Base-by-base conservation (phyloP, 2,888 invertebrate species). In the Pemphredon lugubris region DNA sequence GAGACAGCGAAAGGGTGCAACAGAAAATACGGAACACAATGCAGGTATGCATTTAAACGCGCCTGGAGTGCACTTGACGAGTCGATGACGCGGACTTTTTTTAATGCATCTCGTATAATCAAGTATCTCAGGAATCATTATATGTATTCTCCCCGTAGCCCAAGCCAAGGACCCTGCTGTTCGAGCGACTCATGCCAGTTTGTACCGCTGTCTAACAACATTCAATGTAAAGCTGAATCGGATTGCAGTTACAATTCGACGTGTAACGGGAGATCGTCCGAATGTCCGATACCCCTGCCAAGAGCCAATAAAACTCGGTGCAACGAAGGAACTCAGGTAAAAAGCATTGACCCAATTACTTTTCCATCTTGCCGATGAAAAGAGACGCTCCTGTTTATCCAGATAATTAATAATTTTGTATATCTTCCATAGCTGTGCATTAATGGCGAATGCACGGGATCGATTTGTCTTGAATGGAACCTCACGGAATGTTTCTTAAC, bases 141-240 rank as follows among this genome's bases (percentile, higher is more conserved):
- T n/a, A n/a, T n/a, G n/a, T 42, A 13, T 26, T 21, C 34, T 30
- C n/a, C 11, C 50, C 21, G 1, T 13, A 97, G 98, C 88, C 99
- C 99, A 0, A 98, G 98, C 58, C 96, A 99, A 92, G 99, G 99
- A 5, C 98, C 98, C 20, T 99, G 99, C 91, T 99, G 99, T 90
- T 92, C 94, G 84, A 92, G 94, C 73, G 93, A 93, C 68, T 92
- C 93, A 30, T 98, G 98, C 89, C 92, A 92, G 81, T 98, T 96
- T 91, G 94, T 96, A 76, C 91, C 93, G 13, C 89, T 91, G 20
- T 91, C 91, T 59, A 91, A 91, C 75, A 93, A 93, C 79, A 93
- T 93, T 85, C 93, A 94, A 82, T 97, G 97, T 85, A 95, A 95
- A 88, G 93, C 94, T 76, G 96, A 96, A 83, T 94, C 95, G 4